Base-by-base conservation (phyloP, 2,113 vertebrate genomes). In the Pseudorectes ferrugineus region DNA sequence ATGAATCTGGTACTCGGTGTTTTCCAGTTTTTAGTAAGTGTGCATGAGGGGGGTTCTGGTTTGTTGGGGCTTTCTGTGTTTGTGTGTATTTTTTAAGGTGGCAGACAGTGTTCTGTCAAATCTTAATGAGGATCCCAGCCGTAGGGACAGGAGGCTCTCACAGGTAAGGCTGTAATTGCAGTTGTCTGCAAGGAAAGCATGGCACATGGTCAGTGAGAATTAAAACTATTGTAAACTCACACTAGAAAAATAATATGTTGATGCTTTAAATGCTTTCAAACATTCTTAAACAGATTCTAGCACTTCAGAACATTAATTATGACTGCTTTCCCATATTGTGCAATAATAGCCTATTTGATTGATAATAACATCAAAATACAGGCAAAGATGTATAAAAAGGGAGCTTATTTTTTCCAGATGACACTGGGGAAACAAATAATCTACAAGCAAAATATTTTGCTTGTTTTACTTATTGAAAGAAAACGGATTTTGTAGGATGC, bases 81-180 rank as follows among this genome's bases (percentile, higher is more conserved):
- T 40, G 10, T 8, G 4, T 28, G 12, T 22, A 38, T 67, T 55
- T 58, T 89, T 95, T 22, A 85, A 98, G 97, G 98, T 97, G 89
- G 95, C 98, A 94, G 97, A 5, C 20, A 25, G 15, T 5, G 26
- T 55, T 35, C 73, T 36, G 67, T 76, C n/a, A 20, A 12, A 35
- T 38, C 45, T 33, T 14, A 45, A 33, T 0, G 6, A 76, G 36
- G 19, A 23, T 12, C 18, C 40, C 35, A 16, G 76, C 7, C 6
- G 9, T 1, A 21, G 0, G 6, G 20, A 54, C 21, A 67, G 58
- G 43, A 72, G 21, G 10, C 36, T 77, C 46, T 12, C 46, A 19
- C 14, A 75, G 57, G 57, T 78, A 78, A 70, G 25, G 61, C 51
- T 82, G 46, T 9, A 48, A 31, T 2, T 70, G 42, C 46, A 65